Evolutionary conservation across 2,113 vertebrate species (phyloP).

Genomic region (Spea multiplicata): DNA sequence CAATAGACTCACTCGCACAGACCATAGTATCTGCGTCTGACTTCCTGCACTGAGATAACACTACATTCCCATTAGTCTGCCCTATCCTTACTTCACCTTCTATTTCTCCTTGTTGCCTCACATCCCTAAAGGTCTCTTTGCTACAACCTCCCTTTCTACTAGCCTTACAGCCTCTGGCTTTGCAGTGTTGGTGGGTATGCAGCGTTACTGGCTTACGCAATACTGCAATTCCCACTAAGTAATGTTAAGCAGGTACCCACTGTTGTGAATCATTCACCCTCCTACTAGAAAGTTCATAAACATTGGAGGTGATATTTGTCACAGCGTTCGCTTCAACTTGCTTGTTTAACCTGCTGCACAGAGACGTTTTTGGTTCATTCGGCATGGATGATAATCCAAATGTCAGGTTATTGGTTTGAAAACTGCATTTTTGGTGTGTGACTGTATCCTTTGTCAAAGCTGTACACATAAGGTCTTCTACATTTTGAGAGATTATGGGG

Average conservation of each 20-base stretch:
- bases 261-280: not conserved
- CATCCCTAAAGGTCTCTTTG: too few relatives aligned
- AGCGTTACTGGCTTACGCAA: too few relatives aligned
- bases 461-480: not conserved
- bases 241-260: not conserved
- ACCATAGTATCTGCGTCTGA: too few relatives aligned
- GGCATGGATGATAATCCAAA: not conserved
- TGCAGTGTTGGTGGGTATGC: too few relatives aligned
- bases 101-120: too few relatives aligned
- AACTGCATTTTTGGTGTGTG: not conserved
- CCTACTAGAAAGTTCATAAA: slow-evolving; percentile 60
- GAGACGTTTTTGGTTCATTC: slow-evolving; percentile 49
- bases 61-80: too few relatives aligned
- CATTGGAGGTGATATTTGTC: slow-evolving; percentile 63
- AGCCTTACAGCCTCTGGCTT: too few relatives aligned
- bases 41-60: too few relatives aligned
- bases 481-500: not conserved
- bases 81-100: too few relatives aligned
- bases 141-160: too few relatives aligned
- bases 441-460: not conserved
- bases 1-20: too few relatives aligned
- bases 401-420: not conserved
- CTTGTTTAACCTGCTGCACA: slow-evolving; percentile 65
- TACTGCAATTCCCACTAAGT: not conserved
- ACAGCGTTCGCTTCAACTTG: slow-evolving; percentile 26